Conservation (phyloP, 2,113 vertebrate genomes). For the Larimichthys polyactis region DNA sequence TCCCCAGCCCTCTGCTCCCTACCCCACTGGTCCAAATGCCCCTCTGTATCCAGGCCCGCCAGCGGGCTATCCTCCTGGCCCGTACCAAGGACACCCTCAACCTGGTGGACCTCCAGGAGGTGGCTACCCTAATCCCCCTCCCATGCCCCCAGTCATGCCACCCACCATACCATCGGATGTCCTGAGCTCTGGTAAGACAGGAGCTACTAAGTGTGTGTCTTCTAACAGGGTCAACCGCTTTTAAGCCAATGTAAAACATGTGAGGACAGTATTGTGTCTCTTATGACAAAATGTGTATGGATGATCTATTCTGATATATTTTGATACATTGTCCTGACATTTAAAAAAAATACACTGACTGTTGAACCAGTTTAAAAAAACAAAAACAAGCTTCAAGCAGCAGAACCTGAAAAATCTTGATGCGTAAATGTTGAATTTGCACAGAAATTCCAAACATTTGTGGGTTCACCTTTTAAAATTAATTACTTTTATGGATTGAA, state of each 20-base stretch:
- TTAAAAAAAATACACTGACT: neutral
- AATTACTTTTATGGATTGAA: too few species aligned
- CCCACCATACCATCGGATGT: slow-evolving; percentile 82
- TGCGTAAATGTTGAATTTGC: too few species aligned
- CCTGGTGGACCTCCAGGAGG: slow-evolving; percentile 59
- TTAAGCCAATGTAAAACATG: neutral
- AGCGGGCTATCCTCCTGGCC: slow-evolving; percentile 68
- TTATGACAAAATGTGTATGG: neutral
- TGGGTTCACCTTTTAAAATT: neutral
- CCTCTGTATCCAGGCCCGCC: slow-evolving; percentile 78
- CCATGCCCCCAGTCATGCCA: slow-evolving; percentile 80
- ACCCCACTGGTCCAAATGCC: slow-evolving; percentile 76
- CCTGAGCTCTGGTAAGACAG: slow-evolving; percentile 85
- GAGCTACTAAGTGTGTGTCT: neutral
- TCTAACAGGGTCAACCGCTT: neutral
- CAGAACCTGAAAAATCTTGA: neutral
- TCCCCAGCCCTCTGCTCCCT: slow-evolving; percentile 71
- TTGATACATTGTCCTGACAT: neutral
- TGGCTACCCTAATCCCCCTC: slow-evolving; percentile 69
- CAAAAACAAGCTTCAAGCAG: neutral
- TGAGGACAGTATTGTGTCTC: neutral
- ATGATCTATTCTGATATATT: neutral
- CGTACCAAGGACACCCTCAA: slow-evolving; percentile 80
- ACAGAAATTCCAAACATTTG: too few species aligned
- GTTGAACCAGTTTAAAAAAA: neutral